Conservation (phyloP, 2,888 invertebrate genomes). For the Campopleginae sp. region DNA sequence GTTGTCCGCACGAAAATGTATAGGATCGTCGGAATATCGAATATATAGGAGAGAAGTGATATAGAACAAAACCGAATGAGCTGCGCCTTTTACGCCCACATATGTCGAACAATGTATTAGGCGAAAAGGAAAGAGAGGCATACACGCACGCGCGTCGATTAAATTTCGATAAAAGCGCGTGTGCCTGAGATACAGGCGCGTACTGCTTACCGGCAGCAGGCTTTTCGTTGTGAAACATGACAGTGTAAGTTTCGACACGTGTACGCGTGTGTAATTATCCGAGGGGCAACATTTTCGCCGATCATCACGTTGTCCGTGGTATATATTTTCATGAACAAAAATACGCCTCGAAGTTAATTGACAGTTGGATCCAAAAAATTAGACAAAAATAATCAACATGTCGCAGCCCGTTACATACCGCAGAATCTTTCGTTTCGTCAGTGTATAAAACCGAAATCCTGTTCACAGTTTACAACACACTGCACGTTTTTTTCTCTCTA, state of each 20-base stretch:
- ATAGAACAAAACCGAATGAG: slow-evolving; percentile 42
- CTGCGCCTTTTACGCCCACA: slow-evolving; percentile 54
- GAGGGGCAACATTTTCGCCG: not conserved
- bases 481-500: not conserved
- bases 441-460: too few species aligned
- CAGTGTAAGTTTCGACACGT: slow-evolving; percentile 18
- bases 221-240: slow-evolving; percentile 12
- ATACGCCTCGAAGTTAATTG: not conserved
- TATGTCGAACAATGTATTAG: slow-evolving; percentile 31
- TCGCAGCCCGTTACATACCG: not conserved
- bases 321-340: not conserved
- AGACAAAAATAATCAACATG: not conserved
- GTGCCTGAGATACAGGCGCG: slow-evolving; percentile 33
- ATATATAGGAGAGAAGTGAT: slow-evolving; percentile 12
- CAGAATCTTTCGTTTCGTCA: not conserved
- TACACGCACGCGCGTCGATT: slow-evolving; percentile 46
- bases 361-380: not conserved
- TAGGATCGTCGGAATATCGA: slow-evolving; percentile 34
- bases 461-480: not conserved
- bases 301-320: not conserved
- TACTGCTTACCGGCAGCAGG: not conserved
- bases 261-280: not conserved
- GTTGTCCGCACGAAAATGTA: not conserved
- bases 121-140: not conserved
- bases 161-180: slow-evolving; percentile 39